Conservation (phyloP, 1,140 invertebrate species). For the Teleopsis dalmanni region DNA sequence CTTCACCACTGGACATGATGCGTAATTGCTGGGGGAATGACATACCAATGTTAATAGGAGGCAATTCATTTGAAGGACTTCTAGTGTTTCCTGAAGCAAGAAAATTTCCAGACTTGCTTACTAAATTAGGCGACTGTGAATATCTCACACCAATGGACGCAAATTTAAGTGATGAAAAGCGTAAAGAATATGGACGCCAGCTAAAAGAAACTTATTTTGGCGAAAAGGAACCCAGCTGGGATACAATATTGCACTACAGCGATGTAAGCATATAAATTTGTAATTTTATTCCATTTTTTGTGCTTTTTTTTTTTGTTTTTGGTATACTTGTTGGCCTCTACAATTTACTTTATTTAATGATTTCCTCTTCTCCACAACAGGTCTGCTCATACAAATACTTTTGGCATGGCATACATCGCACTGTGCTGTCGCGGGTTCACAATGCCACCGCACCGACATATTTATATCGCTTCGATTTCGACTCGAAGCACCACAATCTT, state of each 20-base stretch:
- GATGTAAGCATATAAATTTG: slow-evolving; percentile 26
- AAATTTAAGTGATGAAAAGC: slow-evolving; percentile 22
- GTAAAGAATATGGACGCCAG: slow-evolving; percentile 23
- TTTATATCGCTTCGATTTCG: slow-evolving; percentile 46
- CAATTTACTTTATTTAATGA: neutral
- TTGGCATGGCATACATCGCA: slow-evolving; percentile 43
- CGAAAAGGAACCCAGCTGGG: slow-evolving; percentile 21
- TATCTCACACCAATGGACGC: slow-evolving; percentile 29
- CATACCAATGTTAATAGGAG: slow-evolving; percentile 44
- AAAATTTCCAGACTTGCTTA: slow-evolving; percentile 33
- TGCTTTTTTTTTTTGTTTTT: neutral
- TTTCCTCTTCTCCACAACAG: slow-evolving; percentile 15
- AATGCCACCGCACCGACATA: slow-evolving; percentile 41
- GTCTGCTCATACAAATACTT: slow-evolving; percentile 44
- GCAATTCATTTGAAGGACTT: slow-evolving; percentile 42
- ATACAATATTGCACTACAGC: slow-evolving; percentile 34
- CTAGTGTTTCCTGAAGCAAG: slow-evolving; percentile 34
- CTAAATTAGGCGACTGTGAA: slow-evolving; percentile 28
- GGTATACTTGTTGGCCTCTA: neutral
- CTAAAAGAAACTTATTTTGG: slow-evolving; percentile 27
- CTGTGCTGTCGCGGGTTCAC: slow-evolving; percentile 31
- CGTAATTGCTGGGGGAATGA: slow-evolving; percentile 40
- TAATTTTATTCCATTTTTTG: neutral
- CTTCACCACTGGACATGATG: slow-evolving; percentile 38
- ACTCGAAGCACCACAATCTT: slow-evolving; percentile 39